Evolutionary conservation across 2,888 invertebrate genomes (phyloP), one percentile per base, ranked within the genome.

Genomic region (Athrips mouffetella): DNA sequence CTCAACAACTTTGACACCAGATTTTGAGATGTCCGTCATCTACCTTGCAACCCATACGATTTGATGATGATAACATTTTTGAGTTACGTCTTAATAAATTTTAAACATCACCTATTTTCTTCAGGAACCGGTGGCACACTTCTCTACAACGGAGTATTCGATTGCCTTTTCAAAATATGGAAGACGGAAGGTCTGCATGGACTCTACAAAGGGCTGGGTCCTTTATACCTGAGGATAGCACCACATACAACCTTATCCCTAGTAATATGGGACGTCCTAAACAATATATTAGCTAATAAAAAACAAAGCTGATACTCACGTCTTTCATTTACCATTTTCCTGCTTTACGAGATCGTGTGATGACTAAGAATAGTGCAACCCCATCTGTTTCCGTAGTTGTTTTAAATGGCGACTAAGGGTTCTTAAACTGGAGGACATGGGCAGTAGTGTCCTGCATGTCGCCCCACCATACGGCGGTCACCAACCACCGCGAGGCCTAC

Each of bases 211-310:
- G 96, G 94, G 3, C 89, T 94, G 62, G 90, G 92, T 6, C 94
- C 95, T 0, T 91, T 93, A 1, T 94, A 94, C 78, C 80, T 94
- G 55, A 89, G 95, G 56, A 90, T 94, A 63, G 94, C 94, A 2
- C 95, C 95, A 0, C 95, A 96, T 66, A 94, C 94, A 0, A 91
- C 95, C 7, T 74, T 95, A 0, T 93, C 93, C 51, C 85, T 96
- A 45, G 91, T 94, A 47, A 93, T 95, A 71, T 95, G 95, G 93
- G 94, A 94, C 59, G 72, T 80, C 73, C 58, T 88, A 2, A 87
- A 87, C 52, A 72, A 76, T 57, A 51, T 83, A 56, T 60, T 83
- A 13, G 58, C 58, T 33, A 70, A 68, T 58, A 73, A 74, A 69
- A 80, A 75, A 75, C 62, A 62, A 29, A 70, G 63, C 47, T 68